Base-by-base conservation (phyloP, 2,888 invertebrate genomes). In the Pachycephus smyrnensis region DNA sequence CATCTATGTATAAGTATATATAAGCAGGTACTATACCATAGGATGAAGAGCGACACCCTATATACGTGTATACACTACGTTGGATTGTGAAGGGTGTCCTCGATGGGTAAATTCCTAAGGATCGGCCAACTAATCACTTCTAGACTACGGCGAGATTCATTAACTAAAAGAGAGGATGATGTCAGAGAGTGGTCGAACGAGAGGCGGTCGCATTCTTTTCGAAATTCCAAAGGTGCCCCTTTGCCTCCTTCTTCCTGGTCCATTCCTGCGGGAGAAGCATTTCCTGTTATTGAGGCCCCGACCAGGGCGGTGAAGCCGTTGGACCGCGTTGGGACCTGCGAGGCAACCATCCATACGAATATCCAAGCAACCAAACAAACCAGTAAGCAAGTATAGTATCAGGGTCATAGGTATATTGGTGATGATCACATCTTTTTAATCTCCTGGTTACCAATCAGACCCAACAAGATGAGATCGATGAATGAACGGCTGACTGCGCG, bases 101-200 rank as follows among this genome's bases (percentile, higher is more conserved):
- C 40, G 40, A 40, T 40, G 40, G 40, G 23, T 40, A 15, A 40
- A 40, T 40, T 71, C 32, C 32, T 71, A 71, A 71, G 71, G 71
- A 71, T 71, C 71, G 71, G 71, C 32, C 71, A 15, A 30, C 76
- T 77, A 75, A 31, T 33, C 35, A 15, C 80, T 73, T 75, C 77
- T 33, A 71, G 69, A 36, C 71, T 75, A 76, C 76, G 30, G 33
- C 35, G 76, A 73, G 33, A 79, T 80, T 86, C 88, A 88, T 88
- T 88, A 85, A 88, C 84, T 84, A 85, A 88, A 87, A 82, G 84
- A 84, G 84, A 83, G 55, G 80, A 84, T 88, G 88, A 88, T 85
- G 88, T 87, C 87, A 88, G 85, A 75, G 77, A 80, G 74, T 77
- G 80, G 82, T 84, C 82, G 77, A 77, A 76, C 75, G 77, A 76